Conservation (phyloP, 2,888 invertebrate species). For the Arctia plantaginis region DNA sequence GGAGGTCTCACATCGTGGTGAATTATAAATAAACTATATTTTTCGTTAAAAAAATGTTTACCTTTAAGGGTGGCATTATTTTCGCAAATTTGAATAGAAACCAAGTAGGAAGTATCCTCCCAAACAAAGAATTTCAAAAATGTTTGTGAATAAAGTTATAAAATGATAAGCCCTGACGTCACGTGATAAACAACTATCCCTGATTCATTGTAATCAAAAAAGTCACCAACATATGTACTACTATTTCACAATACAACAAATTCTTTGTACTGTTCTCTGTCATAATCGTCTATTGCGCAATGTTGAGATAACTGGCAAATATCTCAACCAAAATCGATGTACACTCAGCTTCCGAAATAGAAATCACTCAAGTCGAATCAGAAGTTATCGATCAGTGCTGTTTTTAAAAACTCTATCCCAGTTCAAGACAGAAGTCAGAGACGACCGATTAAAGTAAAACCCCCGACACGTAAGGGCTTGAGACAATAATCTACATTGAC, state of each 20-base stretch:
- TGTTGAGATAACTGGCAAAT: not conserved
- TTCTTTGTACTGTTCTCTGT: not conserved
- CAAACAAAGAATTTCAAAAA: not conserved
- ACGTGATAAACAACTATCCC: not conserved
- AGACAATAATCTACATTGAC: too few species aligned
- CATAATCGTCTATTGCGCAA: not conserved
- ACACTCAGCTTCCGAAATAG: not conserved
- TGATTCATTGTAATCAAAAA: not conserved
- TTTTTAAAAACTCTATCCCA: too few species aligned
- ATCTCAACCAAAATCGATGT: too few species aligned
- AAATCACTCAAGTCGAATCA: not conserved
- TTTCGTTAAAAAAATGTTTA: too few species aligned
- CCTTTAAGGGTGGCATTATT: too few species aligned
- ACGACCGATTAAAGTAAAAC: too few species aligned
- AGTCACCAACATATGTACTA: not conserved
- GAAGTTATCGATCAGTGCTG: not conserved
- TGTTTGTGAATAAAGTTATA: not conserved
- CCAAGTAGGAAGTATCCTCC: too few species aligned
- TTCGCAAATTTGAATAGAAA: too few species aligned
- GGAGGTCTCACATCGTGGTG: too few species aligned
- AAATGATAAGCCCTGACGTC: not conserved
- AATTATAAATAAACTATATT: too few species aligned
- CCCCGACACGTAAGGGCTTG: too few species aligned
- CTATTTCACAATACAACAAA: not conserved
- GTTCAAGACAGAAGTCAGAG: too few species aligned